These are phyloP conservation scores for Globia sparganii DNA, from an alignment of 2,888 invertebrate genomes.

Conservation along the genomic window DNA sequence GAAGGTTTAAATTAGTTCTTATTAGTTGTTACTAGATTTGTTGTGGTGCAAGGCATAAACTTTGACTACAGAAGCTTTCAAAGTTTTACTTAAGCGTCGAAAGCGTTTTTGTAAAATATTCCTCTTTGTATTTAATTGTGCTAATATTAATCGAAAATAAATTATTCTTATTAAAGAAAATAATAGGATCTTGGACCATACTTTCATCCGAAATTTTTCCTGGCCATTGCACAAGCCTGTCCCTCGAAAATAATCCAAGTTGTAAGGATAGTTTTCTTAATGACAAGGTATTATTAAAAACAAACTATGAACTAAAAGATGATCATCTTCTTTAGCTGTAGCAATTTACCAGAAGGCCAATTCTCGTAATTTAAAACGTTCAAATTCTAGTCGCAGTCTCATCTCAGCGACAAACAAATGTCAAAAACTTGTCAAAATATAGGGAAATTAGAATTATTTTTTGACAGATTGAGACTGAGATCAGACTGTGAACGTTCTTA, in stretches of 20 bases:
- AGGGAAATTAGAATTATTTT: too few species aligned
- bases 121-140: not conserved
- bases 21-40: slow-evolving; percentile 58
- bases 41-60: slow-evolving; percentile 42
- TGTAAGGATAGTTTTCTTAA: not conserved
- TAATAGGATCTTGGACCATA: not conserved
- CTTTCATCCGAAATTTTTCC: not conserved
- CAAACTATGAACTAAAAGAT: not conserved
- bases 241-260: not conserved
- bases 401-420: too few species aligned
- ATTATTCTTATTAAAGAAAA: not conserved
- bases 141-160: not conserved
- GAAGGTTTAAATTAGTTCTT: slow-evolving; percentile 61
- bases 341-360: too few species aligned
- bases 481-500: too few species aligned
- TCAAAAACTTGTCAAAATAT: too few species aligned
- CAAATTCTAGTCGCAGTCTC: too few species aligned
- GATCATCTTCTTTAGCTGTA: not conserved
- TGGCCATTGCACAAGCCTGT: not conserved
- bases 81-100: not conserved
- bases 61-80: not conserved
- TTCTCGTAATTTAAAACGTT: too few species aligned
- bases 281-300: not conserved
- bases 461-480: too few species aligned
- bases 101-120: not conserved